A percentile compares a stretch with the other conserved stretches of the same genome.
Evolutionary conservation across 2,888 invertebrate genomes (phyloP).

Genomic region (Athripsodes cinereus): DNA sequence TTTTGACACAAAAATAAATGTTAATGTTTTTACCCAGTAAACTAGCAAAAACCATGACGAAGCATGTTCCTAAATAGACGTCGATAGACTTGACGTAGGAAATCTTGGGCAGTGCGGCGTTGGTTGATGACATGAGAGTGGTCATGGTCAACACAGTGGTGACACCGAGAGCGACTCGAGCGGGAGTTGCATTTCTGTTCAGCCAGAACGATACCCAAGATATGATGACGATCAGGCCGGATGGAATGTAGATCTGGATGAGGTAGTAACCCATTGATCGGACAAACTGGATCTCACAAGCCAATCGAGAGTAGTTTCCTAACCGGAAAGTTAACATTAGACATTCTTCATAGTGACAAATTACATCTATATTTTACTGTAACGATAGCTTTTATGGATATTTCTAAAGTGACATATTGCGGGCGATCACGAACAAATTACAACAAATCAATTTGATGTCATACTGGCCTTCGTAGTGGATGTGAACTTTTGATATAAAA

Average conservation of each 20-base stretch:
- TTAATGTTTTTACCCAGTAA: slow-evolving; percentile 70
- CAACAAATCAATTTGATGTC: no score
- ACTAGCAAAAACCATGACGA: slow-evolving; percentile 98
- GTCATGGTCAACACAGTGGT: slow-evolving; percentile 98
- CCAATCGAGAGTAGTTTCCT: slow-evolving; percentile 96
- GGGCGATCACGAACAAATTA: no score
- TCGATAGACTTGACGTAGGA: slow-evolving; percentile 97
- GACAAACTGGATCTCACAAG: slow-evolving; percentile 94
- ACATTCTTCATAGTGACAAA: neutral
- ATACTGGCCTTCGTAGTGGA: no score
- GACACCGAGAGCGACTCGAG: slow-evolving; percentile 88
- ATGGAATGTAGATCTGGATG: slow-evolving; percentile 97
- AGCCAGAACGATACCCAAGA: slow-evolving; percentile 97
- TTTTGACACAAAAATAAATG: neutral
- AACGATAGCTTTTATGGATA: neutral
- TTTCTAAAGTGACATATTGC: no score
- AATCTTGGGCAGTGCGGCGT: slow-evolving; percentile 95
- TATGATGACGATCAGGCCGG: slow-evolving; percentile 94
- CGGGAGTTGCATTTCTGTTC: slow-evolving; percentile 91
- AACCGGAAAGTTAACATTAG: slow-evolving; percentile 29
- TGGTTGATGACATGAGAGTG: slow-evolving; percentile 94
- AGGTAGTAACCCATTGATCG: slow-evolving; percentile 98
- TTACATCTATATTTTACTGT: neutral
- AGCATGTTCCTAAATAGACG: slow-evolving; percentile 94
- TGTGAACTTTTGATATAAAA: no score